Conservation (phyloP, 2,888 invertebrate species). For the Dryobota labecula region DNA sequence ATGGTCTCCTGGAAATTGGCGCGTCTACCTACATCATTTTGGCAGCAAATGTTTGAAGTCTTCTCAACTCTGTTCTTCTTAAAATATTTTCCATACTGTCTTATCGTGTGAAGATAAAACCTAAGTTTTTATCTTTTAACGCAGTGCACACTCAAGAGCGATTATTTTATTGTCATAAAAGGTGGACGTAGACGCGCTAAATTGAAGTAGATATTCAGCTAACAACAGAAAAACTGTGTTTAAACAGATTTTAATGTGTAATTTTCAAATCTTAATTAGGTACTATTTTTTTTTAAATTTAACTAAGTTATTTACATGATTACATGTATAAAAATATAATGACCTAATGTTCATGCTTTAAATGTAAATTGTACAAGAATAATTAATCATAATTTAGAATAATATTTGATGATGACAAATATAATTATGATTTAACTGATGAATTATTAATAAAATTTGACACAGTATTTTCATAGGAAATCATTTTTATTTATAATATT, state of each 20-base stretch:
- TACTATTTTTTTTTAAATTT: constrained; percentile 11
- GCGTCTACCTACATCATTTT: not conserved
- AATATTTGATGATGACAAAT: constrained; percentile 58
- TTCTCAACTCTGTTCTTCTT: constrained; percentile 7
- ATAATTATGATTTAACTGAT: constrained; percentile 58
- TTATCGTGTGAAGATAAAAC: no score
- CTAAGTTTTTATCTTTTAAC: no score
- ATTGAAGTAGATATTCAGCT: constrained; percentile 3
- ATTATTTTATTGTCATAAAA: no score
- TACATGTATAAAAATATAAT: constrained; percentile 53
- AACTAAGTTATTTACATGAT: constrained; percentile 53
- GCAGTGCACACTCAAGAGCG: no score
- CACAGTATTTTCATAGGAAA: constrained; percentile 61
- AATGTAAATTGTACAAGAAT: constrained; percentile 65
- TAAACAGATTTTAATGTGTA: constrained; percentile 28
- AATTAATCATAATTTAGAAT: constrained; percentile 56
- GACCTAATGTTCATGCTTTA: constrained; percentile 68
- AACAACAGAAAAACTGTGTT: constrained; percentile 50
- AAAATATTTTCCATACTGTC: not conserved
- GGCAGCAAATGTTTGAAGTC: not conserved
- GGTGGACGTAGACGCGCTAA: not conserved
- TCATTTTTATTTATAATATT: constrained; percentile 29
- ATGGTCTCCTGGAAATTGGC: not conserved
- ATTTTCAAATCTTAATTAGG: constrained; percentile 33
- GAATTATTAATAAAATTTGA: constrained; percentile 60